Conservation (phyloP, 2,113 vertebrate species). For the Lepisosteus osseus region DNA sequence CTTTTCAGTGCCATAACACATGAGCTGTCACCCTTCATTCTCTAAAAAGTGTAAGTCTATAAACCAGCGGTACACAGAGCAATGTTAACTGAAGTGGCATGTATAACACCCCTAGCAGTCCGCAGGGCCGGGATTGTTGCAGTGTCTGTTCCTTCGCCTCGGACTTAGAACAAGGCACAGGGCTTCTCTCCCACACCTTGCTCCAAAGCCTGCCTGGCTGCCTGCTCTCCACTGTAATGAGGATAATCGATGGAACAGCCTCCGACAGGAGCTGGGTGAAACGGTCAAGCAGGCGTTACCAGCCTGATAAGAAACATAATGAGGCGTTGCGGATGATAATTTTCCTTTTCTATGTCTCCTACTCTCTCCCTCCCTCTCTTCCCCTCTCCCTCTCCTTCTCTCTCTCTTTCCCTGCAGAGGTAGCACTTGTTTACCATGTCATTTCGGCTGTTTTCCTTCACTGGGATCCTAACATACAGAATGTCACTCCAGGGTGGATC, state of each 20-base stretch:
- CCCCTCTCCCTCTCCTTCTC: neutral
- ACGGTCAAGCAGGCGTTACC: slow-evolving; percentile 22
- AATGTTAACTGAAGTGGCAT: too few relatives aligned
- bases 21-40: too few relatives aligned
- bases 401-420: slow-evolving; percentile 33
- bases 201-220: neutral
- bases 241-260: slow-evolving; percentile 19
- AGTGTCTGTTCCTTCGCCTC: too few relatives aligned
- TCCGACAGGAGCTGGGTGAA: slow-evolving; percentile 13
- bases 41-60: too few relatives aligned
- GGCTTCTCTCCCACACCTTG: neutral
- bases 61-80: too few relatives aligned
- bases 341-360: slow-evolving; percentile 3
- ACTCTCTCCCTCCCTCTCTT: neutral
- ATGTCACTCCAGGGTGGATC: slow-evolving; percentile 24
- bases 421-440: slow-evolving; percentile 25
- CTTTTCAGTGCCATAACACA: too few relatives aligned
- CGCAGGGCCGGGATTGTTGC: too few relatives aligned
- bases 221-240: neutral
- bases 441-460: slow-evolving; percentile 27
- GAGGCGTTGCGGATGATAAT: slow-evolving; percentile 23
- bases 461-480: slow-evolving; percentile 9
- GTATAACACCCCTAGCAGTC: too few relatives aligned
- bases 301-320: slow-evolving; percentile 25
- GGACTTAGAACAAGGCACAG: neutral